Percentiles rank a stretch among this genome's conserved stretches.
These are phyloP conservation scores for Barbus barbus DNA, from an alignment of 2,113 vertebrate genomes.

Conservation along the genomic window DNA sequence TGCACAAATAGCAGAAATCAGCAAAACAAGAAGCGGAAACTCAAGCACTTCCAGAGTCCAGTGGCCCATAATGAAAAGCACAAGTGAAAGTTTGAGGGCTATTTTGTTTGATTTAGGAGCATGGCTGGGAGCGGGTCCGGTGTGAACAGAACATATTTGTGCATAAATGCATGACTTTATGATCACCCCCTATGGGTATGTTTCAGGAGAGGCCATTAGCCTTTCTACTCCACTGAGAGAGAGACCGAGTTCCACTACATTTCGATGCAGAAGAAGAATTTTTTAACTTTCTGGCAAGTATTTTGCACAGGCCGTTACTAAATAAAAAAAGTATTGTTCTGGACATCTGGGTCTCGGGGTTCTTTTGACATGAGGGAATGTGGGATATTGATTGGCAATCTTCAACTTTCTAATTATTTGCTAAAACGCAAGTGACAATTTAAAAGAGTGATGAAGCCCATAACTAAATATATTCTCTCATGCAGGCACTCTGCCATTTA, in stretches of 20 bases:
- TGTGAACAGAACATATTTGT: conserved; percentile 36
- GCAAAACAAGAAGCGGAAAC: not conserved
- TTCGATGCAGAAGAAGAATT: conserved; percentile 3
- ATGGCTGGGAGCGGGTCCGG: conserved; percentile 17
- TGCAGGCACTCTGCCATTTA: too few species aligned
- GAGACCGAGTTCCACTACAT: not conserved
- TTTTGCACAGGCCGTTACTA: not conserved
- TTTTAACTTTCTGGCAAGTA: not conserved
- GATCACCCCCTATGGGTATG: conserved; percentile 28
- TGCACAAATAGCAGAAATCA: not conserved
- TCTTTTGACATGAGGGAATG: not conserved
- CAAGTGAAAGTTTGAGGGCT: conserved; percentile 25
- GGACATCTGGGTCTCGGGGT: not conserved
- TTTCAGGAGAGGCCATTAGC: conserved; percentile 45
- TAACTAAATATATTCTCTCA: not conserved
- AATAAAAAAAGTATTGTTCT: not conserved
- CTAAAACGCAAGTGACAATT: not conserved
- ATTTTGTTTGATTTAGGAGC: conserved; percentile 45
- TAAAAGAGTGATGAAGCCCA: not conserved
- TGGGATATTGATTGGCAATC: conserved; percentile 10
- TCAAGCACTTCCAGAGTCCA: not conserved
- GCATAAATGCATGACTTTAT: conserved; percentile 43
- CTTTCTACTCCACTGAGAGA: conserved; percentile 13
- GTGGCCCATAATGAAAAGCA: conserved; percentile 4
- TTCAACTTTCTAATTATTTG: conserved; percentile 20